A percentile compares a stretch with the other conserved stretches of the same genome.
Evolutionary conservation across 2,113 vertebrate genomes (phyloP).

Genomic region (Mobula hypostoma): DNA sequence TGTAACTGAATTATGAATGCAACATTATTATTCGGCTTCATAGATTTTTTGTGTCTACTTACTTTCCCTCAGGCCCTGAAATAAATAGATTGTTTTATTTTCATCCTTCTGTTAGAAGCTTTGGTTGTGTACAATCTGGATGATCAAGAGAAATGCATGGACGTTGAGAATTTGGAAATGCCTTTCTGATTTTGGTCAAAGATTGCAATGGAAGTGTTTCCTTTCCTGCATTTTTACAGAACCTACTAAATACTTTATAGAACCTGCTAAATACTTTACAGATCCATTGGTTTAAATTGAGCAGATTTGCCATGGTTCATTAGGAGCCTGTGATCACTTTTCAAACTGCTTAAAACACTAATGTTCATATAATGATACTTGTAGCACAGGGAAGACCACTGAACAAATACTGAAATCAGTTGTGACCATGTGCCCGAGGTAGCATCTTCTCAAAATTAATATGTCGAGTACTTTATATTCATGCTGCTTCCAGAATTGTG

Average conservation of each 20-base stretch:
- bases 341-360: not conserved
- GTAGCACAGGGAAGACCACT: not conserved
- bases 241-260: constrained; percentile 43
- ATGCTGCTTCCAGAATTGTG: not conserved
- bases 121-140: not conserved
- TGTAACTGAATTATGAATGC: not conserved
- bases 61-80: not conserved
- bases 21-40: not conserved
- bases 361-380: not conserved
- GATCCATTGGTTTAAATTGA: not conserved
- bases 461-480: not conserved
- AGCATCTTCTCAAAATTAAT: not conserved
- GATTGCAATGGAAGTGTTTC: not conserved
- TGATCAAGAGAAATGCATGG: not conserved
- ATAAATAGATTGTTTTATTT: not conserved
- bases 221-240: constrained; percentile 41
- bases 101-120: not conserved
- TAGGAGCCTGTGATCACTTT: not conserved
- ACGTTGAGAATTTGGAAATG: not conserved
- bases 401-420: not conserved
- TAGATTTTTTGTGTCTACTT: not conserved
- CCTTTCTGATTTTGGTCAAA: not conserved
- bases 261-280: constrained; percentile 43
- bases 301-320: not conserved
- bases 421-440: not conserved